These are phyloP conservation scores for Caenorhabditis sp. DNA, from an alignment of 2,888 invertebrate species.

Conservation along the genomic window DNA sequence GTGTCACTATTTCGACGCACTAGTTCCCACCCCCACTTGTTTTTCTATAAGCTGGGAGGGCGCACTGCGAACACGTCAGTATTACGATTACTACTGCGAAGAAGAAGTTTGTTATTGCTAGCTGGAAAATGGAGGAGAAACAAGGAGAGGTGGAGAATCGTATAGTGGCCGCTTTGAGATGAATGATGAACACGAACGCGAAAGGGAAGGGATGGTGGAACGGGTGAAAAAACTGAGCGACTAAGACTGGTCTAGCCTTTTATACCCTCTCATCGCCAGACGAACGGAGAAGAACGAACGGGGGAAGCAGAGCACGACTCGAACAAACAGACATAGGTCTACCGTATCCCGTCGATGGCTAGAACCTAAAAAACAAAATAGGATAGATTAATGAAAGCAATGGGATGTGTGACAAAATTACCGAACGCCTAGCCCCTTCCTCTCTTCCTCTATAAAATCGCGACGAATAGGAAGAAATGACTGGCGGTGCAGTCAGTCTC, in stretches of 20 bases:
- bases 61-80: background rate
- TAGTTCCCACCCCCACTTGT: constrained; percentile 33
- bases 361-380: too few species aligned
- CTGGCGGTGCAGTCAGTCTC: too few species aligned
- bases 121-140: background rate
- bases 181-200: background rate
- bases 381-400: too few species aligned
- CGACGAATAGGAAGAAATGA: background rate
- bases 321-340: too few species aligned
- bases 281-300: too few species aligned
- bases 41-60: constrained; percentile 27
- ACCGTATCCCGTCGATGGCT: too few species aligned
- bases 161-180: too few species aligned
- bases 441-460: constrained; percentile 23
- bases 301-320: too few species aligned
- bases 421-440: constrained; percentile 37
- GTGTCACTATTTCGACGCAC: constrained; percentile 28
- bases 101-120: constrained; percentile 35
- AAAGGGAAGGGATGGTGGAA: background rate
- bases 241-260: too few species aligned
- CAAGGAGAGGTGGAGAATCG: background rate
- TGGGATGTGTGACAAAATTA: background rate
- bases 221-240: background rate
- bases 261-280: too few species aligned
- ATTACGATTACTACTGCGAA: constrained; percentile 13